These are phyloP conservation scores for Cryptosula pallasiana DNA, from an alignment of 2,888 invertebrate genomes.

Conservation along the genomic window DNA sequence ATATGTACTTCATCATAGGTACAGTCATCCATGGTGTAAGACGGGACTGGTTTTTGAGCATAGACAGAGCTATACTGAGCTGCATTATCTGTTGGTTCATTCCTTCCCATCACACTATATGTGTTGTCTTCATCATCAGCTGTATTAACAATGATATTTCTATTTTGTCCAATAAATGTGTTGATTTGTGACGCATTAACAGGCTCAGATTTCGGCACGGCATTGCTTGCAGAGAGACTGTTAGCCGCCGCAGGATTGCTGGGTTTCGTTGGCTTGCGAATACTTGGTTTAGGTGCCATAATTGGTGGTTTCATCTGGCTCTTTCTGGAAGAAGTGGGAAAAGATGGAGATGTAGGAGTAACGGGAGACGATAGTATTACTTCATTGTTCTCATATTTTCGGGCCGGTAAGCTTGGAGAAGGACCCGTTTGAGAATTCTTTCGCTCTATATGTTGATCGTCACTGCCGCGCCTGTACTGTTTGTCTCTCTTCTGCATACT, in stretches of 20 bases:
- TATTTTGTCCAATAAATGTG: neutral
- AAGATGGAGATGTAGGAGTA: too few species aligned
- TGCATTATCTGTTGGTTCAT: neutral
- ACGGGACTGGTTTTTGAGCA: neutral
- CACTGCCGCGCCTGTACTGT: neutral
- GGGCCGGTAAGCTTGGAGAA: neutral
- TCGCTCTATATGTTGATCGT: neutral
- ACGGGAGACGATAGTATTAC: neutral
- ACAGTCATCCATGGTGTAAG: neutral
- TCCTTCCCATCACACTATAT: neutral
- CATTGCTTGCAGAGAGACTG: neutral
- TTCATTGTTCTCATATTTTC: neutral
- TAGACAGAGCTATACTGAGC: conserved; percentile 20
- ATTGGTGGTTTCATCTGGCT: neutral
- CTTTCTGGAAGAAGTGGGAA: too few species aligned
- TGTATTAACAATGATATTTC: neutral
- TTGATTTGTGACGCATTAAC: conserved; percentile 1
- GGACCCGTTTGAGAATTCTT: neutral
- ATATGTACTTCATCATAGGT: conserved; percentile 18
- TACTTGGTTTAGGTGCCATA: neutral
- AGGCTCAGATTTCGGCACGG: neutral
- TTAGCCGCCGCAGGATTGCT: too few species aligned
- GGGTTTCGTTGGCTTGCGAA: neutral
- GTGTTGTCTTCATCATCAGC: neutral
- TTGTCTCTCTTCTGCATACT: neutral